These are phyloP conservation scores for Conopomorpha cramerella DNA, from an alignment of 1,140 invertebrate species.

Conservation along the genomic window DNA sequence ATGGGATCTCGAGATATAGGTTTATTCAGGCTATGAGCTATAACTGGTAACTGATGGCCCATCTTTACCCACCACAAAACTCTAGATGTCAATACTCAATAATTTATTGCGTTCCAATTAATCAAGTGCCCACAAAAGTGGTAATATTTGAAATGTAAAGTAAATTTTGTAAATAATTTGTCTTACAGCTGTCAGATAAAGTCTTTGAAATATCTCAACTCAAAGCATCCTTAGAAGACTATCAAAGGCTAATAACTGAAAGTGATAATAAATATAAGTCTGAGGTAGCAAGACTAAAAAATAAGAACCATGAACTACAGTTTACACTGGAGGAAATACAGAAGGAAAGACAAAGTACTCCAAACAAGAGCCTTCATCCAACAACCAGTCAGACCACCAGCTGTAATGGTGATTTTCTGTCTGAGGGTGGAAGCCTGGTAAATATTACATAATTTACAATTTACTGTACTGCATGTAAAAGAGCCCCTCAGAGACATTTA, in stretches of 20 bases:
- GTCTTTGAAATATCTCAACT: constrained; percentile 71
- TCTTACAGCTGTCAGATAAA: constrained; percentile 73
- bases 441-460: constrained; percentile 5
- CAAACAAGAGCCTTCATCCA: constrained; percentile 26
- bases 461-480: no score
- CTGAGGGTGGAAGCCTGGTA: constrained; percentile 55
- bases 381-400: constrained; percentile 33
- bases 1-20: no score
- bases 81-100: no score
- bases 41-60: no score
- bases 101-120: no score
- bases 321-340: constrained; percentile 48
- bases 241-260: constrained; percentile 68
- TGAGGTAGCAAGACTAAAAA: constrained; percentile 59
- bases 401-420: constrained; percentile 54
- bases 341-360: constrained; percentile 35
- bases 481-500: no score
- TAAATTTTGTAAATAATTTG: no score
- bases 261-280: constrained; percentile 61
- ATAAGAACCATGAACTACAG: constrained; percentile 55
- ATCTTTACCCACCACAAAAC: no score
- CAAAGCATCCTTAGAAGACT: constrained; percentile 66
- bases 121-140: no score
- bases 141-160: no score
- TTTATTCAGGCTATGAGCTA: no score